Percentiles rank a stretch among this genome's conserved stretches.
Evolutionary conservation across 2,888 invertebrate genomes (phyloP).

Genomic region (Diarsia mendica): DNA sequence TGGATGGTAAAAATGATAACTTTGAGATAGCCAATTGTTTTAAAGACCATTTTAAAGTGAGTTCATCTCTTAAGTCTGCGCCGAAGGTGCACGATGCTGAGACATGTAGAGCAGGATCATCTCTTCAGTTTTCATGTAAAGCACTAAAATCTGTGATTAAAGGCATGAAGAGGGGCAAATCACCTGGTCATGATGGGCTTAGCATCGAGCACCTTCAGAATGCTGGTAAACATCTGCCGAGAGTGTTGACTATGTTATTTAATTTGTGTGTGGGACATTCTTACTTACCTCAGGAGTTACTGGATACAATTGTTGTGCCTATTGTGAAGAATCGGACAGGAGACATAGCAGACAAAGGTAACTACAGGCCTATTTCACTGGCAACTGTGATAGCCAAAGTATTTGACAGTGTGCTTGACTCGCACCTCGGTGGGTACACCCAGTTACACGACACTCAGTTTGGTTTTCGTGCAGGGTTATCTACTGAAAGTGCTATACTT

Average conservation of each 20-base stretch:
- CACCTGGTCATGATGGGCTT: too few species aligned
- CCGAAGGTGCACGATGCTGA: neutral
- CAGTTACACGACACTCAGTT: neutral
- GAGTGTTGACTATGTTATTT: neutral
- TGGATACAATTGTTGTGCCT: neutral
- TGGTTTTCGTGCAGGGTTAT: neutral
- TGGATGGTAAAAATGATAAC: neutral
- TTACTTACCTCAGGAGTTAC: neutral
- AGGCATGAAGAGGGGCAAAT: too few species aligned
- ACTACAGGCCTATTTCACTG: neutral
- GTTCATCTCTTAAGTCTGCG: neutral
- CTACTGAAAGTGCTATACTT: too few species aligned
- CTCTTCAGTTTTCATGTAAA: neutral
- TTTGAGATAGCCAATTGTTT: neutral
- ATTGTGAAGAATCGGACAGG: slow-evolving; percentile 1
- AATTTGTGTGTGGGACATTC: neutral
- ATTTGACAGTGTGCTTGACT: neutral
- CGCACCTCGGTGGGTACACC: neutral
- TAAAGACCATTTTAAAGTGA: neutral
- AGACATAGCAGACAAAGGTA: neutral
- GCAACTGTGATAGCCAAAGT: neutral
- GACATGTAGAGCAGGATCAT: neutral
- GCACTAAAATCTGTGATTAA: neutral
- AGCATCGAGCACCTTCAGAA: neutral
- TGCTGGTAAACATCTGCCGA: neutral